Percentiles rank a stretch among this genome's conserved stretches.
Conservation (phyloP, 2,113 vertebrate genomes). For the Pseudorectes ferrugineus region DNA sequence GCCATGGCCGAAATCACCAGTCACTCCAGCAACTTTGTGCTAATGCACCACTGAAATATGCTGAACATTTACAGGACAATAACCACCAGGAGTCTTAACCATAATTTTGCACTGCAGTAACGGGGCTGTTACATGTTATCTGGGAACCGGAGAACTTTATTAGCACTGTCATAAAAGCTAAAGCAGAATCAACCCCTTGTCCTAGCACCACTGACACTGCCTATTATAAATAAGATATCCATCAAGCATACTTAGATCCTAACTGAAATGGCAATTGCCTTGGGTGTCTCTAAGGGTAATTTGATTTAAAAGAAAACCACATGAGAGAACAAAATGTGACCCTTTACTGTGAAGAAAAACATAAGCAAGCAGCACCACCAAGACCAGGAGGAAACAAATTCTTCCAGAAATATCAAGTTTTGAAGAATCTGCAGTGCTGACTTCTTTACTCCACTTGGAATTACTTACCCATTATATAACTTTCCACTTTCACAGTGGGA, state of each 20-base stretch:
- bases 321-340: background rate
- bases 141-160: slow-evolving; percentile 48
- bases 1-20: background rate
- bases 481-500: background rate
- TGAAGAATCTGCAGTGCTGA: background rate
- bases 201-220: slow-evolving; percentile 24
- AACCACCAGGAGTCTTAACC: background rate
- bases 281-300: background rate
- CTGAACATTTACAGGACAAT: background rate
- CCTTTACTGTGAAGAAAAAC: background rate
- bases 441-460: background rate
- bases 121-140: background rate
- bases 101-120: background rate
- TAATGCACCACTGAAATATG: background rate
- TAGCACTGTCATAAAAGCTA: slow-evolving; percentile 48
- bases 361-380: background rate
- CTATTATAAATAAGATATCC: slow-evolving; percentile 35
- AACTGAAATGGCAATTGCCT: background rate
- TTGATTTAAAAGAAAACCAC: background rate
- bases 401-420: background rate
- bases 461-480: background rate
- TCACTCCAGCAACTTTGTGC: background rate
- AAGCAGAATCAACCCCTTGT: slow-evolving; percentile 49
- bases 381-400: background rate
- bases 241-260: slow-evolving; percentile 10